Base-by-base conservation (phyloP, 2,888 invertebrate species). In the Formica aserva region DNA sequence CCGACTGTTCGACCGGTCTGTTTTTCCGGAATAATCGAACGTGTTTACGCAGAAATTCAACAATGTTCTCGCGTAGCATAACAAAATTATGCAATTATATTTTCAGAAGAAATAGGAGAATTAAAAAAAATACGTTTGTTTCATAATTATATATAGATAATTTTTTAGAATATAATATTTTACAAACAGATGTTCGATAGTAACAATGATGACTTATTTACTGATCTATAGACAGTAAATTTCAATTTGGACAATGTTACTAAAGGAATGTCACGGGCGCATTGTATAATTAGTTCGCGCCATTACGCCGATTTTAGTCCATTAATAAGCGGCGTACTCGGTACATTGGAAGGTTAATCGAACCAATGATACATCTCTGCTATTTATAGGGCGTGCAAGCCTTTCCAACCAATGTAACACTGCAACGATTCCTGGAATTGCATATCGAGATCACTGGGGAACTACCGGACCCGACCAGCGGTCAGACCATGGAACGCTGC, bases 371-470 rank as follows among this genome's bases (percentile, higher is more conserved):
- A 72, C n/a, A 26, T 60, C 45, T n/a, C 69, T 41, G 67, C 22
- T 57, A 35, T 78, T 69, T 65, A 22, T 95, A 96, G 94, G 97
- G 97, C 26, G 96, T 96, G 60, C 96, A 96, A 92, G 98, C 98
- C 86, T 99, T 98, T 95, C 99, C 99, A 76, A 99, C 98, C 94
- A 99, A 99, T 95, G 98, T 99, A 57, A 99, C 99, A 84, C 96
- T 99, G 71, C 98, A 98, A 95, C 96, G 99, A 92, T 99, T 99
- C 95, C 96, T 99, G 92, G 99, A 99, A 94, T 96, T 99, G 84
- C 98, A 99, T 94, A 98, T 98, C 94, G 98, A 98, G 95, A 98
- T 98, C 87, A 98, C 98, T 77, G 98, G 98, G 87, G 98, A 98
- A 94, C 95, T 98, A 75, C 98, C 98, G 86, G 98, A 98, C 95